Base-by-base conservation (phyloP, 2,113 vertebrate species). In the Arothron firmamentum region DNA sequence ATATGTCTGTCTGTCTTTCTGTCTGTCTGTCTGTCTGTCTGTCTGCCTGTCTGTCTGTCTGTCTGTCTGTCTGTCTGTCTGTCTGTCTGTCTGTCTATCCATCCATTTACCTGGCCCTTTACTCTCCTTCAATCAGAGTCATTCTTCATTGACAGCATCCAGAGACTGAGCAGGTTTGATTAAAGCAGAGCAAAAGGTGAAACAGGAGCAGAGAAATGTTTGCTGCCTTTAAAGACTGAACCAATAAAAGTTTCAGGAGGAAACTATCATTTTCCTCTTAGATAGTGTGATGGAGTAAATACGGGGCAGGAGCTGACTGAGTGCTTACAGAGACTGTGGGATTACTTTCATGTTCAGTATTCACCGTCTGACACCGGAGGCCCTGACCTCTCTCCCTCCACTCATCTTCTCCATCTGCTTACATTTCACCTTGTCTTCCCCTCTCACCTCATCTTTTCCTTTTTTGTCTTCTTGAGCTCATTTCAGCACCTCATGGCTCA, bases 261-360 rank as follows among this genome's bases (percentile, higher is more conserved):
- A 60, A 42, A 52, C 31, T 18, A 20, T 75, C 57, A n/a, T 13
- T 50, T 43, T 47, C 10, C 46, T 61, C 21, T 58, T 52, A 6
- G 12, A 5, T 19, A n/a, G 20, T 43, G 59, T 61, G 62, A 70
- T 62, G 62, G 62, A 45, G 42, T 58, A 53, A 20, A 58, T 31
- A 4, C 42, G 62, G 50, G 23, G 48, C 43, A 12, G 43, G 11
- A 38, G 54, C 52, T 19, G 3, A 19, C 74, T 51, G 28, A 59
- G n/a, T 19, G 4, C 50, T 42, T 41, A 23, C 25, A 23, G 34
- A 51, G 61, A 58, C 52, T 62, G 25, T 38, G 8, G 34, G 2
- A 38, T 38, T 38, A 38, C 11, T 12, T 38, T 38, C 34, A 38
- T 10, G 11, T 38, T 38, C 34, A 38, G 34, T 38, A 38, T 38